Conservation (phyloP, 2,888 invertebrate species). For the Germaria angustata region DNA sequence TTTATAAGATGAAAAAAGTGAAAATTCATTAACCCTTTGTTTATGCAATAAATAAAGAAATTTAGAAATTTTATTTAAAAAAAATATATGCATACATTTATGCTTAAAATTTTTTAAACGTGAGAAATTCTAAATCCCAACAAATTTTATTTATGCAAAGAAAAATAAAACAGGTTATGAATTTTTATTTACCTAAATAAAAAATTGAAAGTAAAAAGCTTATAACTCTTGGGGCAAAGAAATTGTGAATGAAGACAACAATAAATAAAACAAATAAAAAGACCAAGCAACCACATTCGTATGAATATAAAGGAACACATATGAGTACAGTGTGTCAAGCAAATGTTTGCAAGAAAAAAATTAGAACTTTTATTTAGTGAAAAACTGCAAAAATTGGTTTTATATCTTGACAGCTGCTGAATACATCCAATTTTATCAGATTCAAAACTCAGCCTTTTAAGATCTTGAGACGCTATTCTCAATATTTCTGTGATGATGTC, state of each 20-base stretch:
- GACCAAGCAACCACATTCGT: neutral
- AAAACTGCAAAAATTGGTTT: too few species aligned
- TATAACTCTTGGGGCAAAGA: slow-evolving; percentile 9
- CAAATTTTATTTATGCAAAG: slow-evolving; percentile 41
- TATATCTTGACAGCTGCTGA: too few species aligned
- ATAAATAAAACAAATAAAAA: slow-evolving; percentile 40
- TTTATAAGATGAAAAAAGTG: neutral
- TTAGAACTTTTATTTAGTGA: neutral
- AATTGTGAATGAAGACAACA: slow-evolving; percentile 3
- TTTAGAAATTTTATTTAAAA: slow-evolving; percentile 4
- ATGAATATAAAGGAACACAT: neutral
- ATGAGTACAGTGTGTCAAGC: neutral
- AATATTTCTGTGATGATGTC: too few species aligned
- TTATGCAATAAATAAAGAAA: slow-evolving; percentile 4
- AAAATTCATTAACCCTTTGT: neutral
- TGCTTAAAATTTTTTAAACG: neutral
- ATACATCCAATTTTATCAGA: too few species aligned
- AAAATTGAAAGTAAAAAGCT: neutral
- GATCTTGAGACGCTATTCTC: too few species aligned
- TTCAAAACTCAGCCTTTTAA: too few species aligned
- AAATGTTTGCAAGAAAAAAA: neutral
- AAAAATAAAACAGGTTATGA: slow-evolving; percentile 43
- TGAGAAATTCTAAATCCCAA: neutral
- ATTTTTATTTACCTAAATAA: slow-evolving; percentile 47
- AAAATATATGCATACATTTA: neutral